Conservation (phyloP, 2,888 invertebrate species). For the Orthosia cruda region DNA sequence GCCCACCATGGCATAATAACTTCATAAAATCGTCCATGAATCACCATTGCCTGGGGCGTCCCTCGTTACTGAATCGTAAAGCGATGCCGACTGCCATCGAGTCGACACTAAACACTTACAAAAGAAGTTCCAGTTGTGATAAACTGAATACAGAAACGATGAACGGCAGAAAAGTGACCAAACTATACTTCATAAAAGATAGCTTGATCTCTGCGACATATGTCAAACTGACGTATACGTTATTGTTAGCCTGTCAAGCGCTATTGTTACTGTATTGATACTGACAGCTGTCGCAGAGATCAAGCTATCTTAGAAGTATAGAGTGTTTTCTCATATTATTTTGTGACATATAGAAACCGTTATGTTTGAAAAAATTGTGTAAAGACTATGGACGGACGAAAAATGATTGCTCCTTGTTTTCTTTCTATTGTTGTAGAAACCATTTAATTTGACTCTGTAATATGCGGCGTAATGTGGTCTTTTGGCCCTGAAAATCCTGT, state of each 20-base stretch:
- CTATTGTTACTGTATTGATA: too few relatives aligned
- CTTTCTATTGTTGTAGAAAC: neutral
- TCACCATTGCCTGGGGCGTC: constrained; percentile 73
- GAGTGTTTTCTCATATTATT: neutral
- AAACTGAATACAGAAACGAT: neutral
- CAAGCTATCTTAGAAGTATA: too few relatives aligned
- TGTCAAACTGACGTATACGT: too few relatives aligned
- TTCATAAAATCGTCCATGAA: constrained; percentile 72
- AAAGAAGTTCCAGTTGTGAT: constrained; percentile 27
- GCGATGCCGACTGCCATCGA: constrained; percentile 56
- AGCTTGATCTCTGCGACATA: too few relatives aligned
- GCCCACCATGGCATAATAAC: constrained; percentile 68
- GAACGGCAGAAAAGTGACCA: neutral
- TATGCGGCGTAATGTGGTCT: neutral
- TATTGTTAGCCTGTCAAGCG: too few relatives aligned
- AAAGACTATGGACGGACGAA: too few relatives aligned
- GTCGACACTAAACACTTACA: neutral
- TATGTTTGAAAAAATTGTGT: neutral
- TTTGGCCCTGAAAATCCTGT: neutral
- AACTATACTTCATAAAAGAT: too few relatives aligned
- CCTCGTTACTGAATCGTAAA: constrained; percentile 74
- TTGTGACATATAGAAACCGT: neutral
- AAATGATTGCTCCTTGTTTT: too few relatives aligned
- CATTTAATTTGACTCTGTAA: neutral
- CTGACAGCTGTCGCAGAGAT: too few relatives aligned